Percentiles rank a stretch among this genome's conserved stretches.
Conservation (phyloP, 2,797 vertebrate species). For the Rhinella marina region DNA sequence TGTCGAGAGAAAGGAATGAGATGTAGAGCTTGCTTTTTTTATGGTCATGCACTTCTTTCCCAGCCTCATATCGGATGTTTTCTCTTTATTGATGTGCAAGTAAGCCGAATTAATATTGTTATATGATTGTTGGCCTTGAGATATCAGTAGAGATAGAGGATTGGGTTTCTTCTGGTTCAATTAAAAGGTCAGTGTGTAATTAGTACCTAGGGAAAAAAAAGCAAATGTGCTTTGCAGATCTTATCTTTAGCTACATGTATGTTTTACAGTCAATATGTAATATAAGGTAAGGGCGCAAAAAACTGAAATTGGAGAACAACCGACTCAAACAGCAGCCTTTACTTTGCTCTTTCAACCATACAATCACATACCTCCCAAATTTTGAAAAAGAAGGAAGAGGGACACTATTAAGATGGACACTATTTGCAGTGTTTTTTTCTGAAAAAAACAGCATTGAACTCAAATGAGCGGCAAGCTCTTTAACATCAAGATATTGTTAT, state of each 20-base stretch:
- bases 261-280: too few relatives aligned
- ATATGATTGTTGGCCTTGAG: background rate
- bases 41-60: background rate
- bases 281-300: too few relatives aligned
- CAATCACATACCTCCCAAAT: too few relatives aligned
- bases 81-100: constrained; percentile 8
- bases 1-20: background rate
- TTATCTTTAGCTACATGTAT: background rate
- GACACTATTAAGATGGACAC: too few relatives aligned
- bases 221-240: background rate
- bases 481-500: too few relatives aligned
- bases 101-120: background rate
- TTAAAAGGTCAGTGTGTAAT: background rate
- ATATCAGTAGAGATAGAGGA: background rate
- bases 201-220: background rate
- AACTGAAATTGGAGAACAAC: too few relatives aligned
- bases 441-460: too few relatives aligned
- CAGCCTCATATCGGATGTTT: background rate
- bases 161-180: background rate
- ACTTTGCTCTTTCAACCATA: too few relatives aligned
- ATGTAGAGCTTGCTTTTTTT: background rate
- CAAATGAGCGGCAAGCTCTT: too few relatives aligned
- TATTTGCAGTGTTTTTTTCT: too few relatives aligned
- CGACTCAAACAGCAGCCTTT: too few relatives aligned
- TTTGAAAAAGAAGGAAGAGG: too few relatives aligned